Percentiles rank a stretch among this genome's conserved stretches.
These are phyloP conservation scores for Sphyrna mokarran DNA, from an alignment of 2,113 vertebrate genomes.

Conservation along the genomic window DNA sequence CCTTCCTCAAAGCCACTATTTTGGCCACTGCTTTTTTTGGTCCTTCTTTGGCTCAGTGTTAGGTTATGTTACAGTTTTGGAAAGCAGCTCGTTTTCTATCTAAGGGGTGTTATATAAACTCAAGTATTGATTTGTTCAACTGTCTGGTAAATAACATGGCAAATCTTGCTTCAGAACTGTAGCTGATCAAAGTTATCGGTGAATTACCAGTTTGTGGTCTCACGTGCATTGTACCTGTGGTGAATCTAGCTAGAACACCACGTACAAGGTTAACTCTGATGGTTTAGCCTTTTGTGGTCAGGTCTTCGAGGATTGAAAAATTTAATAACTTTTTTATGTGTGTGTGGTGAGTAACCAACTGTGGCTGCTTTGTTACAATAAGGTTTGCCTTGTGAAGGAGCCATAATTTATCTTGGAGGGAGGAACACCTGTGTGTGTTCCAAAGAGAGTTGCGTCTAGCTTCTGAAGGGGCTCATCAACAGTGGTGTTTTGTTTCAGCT, in stretches of 20 bases:
- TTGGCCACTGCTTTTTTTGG: background rate
- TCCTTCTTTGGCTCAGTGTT: background rate
- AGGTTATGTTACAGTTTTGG: background rate
- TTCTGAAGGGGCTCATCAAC: background rate
- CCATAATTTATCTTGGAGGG: background rate
- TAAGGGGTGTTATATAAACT: background rate
- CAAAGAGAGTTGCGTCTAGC: background rate
- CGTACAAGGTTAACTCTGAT: background rate
- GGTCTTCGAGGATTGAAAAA: background rate
- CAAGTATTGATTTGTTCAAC: background rate
- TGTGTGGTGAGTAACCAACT: background rate
- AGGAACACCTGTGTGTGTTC: background rate
- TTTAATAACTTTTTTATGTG: background rate
- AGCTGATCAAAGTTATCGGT: background rate
- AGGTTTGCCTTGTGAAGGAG: background rate
- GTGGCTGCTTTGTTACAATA: background rate
- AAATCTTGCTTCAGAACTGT: background rate
- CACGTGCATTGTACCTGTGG: background rate
- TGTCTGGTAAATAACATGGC: background rate
- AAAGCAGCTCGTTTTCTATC: background rate
- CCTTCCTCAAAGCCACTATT: background rate
- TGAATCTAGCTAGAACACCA: background rate
- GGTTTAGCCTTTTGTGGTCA: background rate
- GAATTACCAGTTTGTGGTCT: background rate
- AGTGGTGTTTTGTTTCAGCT: background rate